These are phyloP conservation scores for Eristalis intricaria DNA, from an alignment of 2,888 invertebrate species.

Conservation along the genomic window DNA sequence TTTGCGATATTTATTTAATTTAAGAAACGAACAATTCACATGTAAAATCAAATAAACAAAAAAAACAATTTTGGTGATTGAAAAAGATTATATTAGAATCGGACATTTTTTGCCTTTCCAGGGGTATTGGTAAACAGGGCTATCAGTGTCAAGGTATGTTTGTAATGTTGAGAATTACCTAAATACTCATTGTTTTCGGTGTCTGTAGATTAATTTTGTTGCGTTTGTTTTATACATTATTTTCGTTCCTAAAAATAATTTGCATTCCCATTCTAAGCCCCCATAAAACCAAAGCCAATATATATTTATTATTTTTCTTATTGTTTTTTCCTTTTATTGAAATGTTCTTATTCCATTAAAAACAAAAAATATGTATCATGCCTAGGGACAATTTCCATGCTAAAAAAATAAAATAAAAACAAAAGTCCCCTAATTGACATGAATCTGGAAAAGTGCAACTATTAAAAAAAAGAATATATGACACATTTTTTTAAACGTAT, in stretches of 20 bases:
- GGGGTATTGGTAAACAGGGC: conserved; percentile 98
- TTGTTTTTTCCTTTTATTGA: neutral
- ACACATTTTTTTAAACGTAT: neutral
- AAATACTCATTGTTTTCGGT: conserved; percentile 61
- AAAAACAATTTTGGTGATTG: conserved; percentile 51
- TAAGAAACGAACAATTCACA: conserved; percentile 30
- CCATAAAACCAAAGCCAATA: conserved; percentile 7
- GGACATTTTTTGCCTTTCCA: conserved; percentile 85
- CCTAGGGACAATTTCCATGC: neutral
- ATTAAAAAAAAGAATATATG: neutral
- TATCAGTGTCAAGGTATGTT: conserved; percentile 97
- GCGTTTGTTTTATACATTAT: conserved; percentile 36
- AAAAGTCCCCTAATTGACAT: neutral
- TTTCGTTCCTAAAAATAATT: conserved; percentile 21
- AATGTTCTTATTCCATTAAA: neutral
- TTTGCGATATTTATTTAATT: conserved; percentile 26
- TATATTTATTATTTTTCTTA: neutral
- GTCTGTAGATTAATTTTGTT: conserved; percentile 61
- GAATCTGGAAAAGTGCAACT: neutral
- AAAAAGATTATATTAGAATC: conserved; percentile 79
- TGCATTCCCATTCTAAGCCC: conserved; percentile 2
- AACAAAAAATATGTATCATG: neutral
- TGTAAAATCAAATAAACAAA: conserved; percentile 40
- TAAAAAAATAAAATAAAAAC: neutral
- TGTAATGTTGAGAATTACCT: conserved; percentile 52